Evolutionary conservation across 2,113 vertebrate genomes (phyloP), one percentile per base, ranked within the genome.

Genomic region (Dasyornis broadbenti): DNA sequence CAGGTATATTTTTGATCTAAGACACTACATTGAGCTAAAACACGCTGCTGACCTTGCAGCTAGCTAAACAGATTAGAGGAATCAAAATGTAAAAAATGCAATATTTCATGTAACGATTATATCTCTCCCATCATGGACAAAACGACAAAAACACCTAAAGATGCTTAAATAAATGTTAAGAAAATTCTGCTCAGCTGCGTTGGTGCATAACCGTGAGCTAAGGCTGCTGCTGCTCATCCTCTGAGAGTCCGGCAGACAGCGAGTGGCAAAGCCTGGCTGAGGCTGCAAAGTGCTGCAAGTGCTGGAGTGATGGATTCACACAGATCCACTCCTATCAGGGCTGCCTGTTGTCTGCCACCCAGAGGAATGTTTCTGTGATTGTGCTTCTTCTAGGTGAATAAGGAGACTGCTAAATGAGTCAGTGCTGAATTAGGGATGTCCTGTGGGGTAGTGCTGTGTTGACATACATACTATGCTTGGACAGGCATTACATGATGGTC

Each of bases 291-390:
- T 3, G 33, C 61, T 75, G 53, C 20, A 50, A 17, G 39, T 47
- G 49, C 37, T 31, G 60, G 42, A 50, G 59, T 7, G 13, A 24
- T 30, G 26, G 30, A 21, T 64, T 78, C 64, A 24, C 33, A 26
- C 3, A 53, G 9, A 49, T 4, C 35, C 2, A 0, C 4, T 31
- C 1, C 1, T 49, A 9, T 24, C 49, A 31, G 59, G 31, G 28
- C 37, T 71, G 17, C 16, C 22, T 14, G 15, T 5, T 56, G 10
- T 20, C 78, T 2, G 2, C 9, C 27, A 15, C n/a, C 3, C 17
- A 23, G 0, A 40, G 40, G 10, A 75, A 30, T 26, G 15, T 17
- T 42, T 44, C 60, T 65, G 49, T 61, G 28, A 16, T 7, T 16
- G 15, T 56, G 49, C 21, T 85, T 20, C 64, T 50, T 69, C 66